Evolutionary conservation across 2,888 invertebrate genomes (phyloP), one percentile per base, ranked within the genome.

Genomic region (Xylota segnis): DNA sequence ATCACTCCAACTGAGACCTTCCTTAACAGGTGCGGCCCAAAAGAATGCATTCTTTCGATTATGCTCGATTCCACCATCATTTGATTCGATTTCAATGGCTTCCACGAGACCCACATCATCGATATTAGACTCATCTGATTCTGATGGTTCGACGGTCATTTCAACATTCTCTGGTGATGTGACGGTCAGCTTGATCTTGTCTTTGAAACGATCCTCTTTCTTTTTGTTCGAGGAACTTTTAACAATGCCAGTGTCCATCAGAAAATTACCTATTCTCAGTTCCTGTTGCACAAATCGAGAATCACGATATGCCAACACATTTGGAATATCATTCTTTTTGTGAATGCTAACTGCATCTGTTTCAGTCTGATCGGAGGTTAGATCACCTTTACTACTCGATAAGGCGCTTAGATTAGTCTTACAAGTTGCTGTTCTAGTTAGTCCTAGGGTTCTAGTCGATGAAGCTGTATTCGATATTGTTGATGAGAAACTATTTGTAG

Each of bases 241-340:
- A 37, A 91, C 90, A 32, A 92, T 92, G 10, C 92, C 92, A 2
- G 92, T 92, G 87, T 92, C 92, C 92, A 92, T 92, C 2, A 90
- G 89, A 66, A 90, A 91, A 78, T 92, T 92, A 4, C 92, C 92
- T 78, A 92, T 92, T 40, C 92, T 90, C 79, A 92, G 83, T 83
- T 92, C 92, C 83, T 92, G 92, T 70, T 91, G 91, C 14, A 92
- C 92, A 88, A 92, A 90, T n/a, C 91, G 90, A 4, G 92, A 92
- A 74, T 92, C 92, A 12, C 91, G 89, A 87, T 91, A 92, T 10
- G 91, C 91, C 72, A 92, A 76, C 29, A 92, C 92, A 27, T 90
- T 92, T 61, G 92, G 92, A 87, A 92, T 92, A 83, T 92, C 92
- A 72, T 92, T 92, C 87, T 90, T 91, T 50, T 91, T 91, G 4